Evolutionary conservation across 2,888 invertebrate species (phyloP), one percentile per base, ranked within the genome.

Genomic region (Agriopis marginaria): DNA sequence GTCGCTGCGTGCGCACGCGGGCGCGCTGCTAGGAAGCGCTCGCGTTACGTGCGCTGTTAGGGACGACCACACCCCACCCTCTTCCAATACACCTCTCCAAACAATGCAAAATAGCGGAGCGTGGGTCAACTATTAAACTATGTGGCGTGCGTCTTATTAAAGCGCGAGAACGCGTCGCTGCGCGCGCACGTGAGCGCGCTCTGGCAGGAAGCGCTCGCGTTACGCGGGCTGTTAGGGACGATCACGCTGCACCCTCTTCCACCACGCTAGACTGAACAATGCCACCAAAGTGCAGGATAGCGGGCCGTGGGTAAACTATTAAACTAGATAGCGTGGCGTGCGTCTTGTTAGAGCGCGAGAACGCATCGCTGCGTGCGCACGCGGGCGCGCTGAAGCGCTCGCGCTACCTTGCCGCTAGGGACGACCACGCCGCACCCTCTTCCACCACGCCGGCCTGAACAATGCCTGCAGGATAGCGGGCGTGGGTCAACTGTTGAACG

Each of bases 351-450:
- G n/a, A 12, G 7, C n/a, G n/a, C 2, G 7, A 98, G 89, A 98
- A 98, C 85, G 97, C 98, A 0, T 96, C 98, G 9, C 90, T 98
- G 7, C 95, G 97, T 45, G 97, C 98, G 0, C 98, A 98, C 89
- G 95, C n/a, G n/a, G n/a, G n/a, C n/a, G n/a, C n/a, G n/a, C n/a
- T n/a, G n/a, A n/a, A n/a, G n/a, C n/a, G n/a, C n/a, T n/a, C n/a
- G n/a, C n/a, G n/a, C n/a, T n/a, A n/a, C n/a, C n/a, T n/a, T n/a
- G n/a, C n/a, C n/a, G n/a, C n/a, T n/a, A n/a, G n/a, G n/a, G n/a
- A 87, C 12, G 84, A 85, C 5, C 76, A 77, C 8, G 61, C 49
- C 0, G 85, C 82, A 0, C 89, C 92, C 0, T 85, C 90, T 0
- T 91, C 92, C 32, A 93, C 93, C 0, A 92, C 92, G 0, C 81